Evolutionary conservation across 2,797 vertebrate genomes (phyloP), one percentile per base, ranked within the genome.

Genomic region (Lepidocolaptes lacrymiger): DNA sequence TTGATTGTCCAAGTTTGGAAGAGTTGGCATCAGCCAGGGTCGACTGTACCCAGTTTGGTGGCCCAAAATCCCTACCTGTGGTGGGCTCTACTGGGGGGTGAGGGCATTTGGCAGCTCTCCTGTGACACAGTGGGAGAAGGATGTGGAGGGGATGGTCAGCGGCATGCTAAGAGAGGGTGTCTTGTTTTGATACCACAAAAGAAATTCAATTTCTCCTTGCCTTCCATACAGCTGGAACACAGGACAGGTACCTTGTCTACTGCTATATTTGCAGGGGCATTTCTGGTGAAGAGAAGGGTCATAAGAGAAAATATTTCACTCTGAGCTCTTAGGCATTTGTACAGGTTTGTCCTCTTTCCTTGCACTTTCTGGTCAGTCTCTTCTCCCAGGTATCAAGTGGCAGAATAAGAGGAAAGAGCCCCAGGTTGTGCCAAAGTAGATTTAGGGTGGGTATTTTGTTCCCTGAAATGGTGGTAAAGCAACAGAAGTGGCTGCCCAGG

Each of bases 141-240:
- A 24, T 30, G 5, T 0, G 3, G n/a, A 58, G 10, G 6, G 26
- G 28, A 24, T 14, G 23, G 12, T 7, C 30, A 76, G 27, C 13
- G 30, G 14, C 0, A 0, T 4, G 5, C 7, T 44, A 30, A 28
- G 4, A 48, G 8, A 36, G 2, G 4, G 11, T 43, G 4, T 34
- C 30, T 26, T 6, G 11, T 30, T 76, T 41, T 34, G 28, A 51
- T 30, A 2, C 6, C 12, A 24, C 0, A 1, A 23, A 2, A 58
- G 10, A 77, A 78, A 64, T n/a, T 27, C 4, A 17, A 1, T 32
- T 79, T 73, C 9, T 51, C 9, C 18, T 44, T n/a, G 61, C 23
- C 20, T 67, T 44, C n/a, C 6, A 2, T 21, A 12, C 32, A 68
- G 10, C 30, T 83, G 89, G 63, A 88, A 34, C 4, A 4, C 44